A percentile compares a stretch with the other conserved stretches of the same genome.
Evolutionary conservation across 2,888 invertebrate genomes (phyloP).

Genomic region (Trachelus iudaicus): DNA sequence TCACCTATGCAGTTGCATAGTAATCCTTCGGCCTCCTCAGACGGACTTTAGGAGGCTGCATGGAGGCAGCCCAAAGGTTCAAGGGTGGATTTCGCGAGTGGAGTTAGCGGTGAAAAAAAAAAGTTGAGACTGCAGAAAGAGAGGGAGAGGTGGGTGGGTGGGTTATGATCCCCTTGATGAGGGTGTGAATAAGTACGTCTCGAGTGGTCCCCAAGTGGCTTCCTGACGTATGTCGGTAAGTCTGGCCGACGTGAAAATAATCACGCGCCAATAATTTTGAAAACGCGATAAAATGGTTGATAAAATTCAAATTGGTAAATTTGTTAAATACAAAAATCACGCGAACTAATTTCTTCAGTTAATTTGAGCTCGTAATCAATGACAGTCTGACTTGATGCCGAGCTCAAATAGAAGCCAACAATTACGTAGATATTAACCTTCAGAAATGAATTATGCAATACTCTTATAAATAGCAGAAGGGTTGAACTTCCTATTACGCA

Average conservation of each 20-base stretch:
- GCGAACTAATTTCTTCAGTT: background rate
- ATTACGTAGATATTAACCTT: background rate
- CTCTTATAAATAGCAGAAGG: background rate
- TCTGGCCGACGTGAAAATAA: background rate
- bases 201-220: constrained; percentile 34
- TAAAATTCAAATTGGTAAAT: background rate
- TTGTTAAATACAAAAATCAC: background rate
- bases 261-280: constrained; percentile 33
- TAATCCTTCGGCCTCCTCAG: constrained; percentile 25
- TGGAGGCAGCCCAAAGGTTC: background rate
- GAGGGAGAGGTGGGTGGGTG: constrained; percentile 22
- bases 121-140: constrained; percentile 21
- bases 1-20: background rate
- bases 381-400: background rate
- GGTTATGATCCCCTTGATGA: constrained; percentile 44
- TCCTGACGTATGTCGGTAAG: background rate
- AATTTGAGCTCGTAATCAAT: background rate
- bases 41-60: constrained; percentile 25
- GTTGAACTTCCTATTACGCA: constrained; percentile 8
- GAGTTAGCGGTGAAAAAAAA: constrained; percentile 20
- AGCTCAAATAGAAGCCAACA: background rate
- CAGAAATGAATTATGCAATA: background rate
- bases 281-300: constrained; percentile 5
- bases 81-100: background rate
- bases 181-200: constrained; percentile 60